Conservation (phyloP, 2,888 invertebrate species). For the Actias luna region DNA sequence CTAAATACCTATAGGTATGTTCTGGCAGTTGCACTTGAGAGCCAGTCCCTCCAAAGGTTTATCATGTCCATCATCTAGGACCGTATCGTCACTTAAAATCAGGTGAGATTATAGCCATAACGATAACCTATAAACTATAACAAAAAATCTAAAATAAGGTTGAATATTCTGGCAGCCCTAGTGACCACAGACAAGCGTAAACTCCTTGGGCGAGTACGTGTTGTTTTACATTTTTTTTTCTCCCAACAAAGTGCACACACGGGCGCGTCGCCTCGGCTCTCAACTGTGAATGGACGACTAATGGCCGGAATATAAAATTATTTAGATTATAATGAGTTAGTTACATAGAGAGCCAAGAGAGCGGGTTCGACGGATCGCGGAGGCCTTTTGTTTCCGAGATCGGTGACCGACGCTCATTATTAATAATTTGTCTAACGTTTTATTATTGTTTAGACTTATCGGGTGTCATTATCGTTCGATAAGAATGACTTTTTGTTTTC, state of each 20-base stretch:
- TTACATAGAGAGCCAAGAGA: constrained; percentile 62
- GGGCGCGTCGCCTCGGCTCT: constrained; percentile 53
- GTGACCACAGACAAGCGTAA: constrained; percentile 50
- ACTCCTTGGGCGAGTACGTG: constrained; percentile 34
- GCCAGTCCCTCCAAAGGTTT: too few species aligned
- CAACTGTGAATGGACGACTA: constrained; percentile 63
- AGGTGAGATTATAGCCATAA: too few species aligned
- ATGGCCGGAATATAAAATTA: constrained; percentile 75
- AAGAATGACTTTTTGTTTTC: neutral
- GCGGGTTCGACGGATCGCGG: constrained; percentile 49
- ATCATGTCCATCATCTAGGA: too few species aligned
- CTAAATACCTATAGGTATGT: too few species aligned
- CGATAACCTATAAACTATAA: too few species aligned
- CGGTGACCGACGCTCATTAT: constrained; percentile 44
- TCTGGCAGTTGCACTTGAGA: too few species aligned
- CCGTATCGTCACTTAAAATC: too few species aligned
- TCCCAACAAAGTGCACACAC: constrained; percentile 46
- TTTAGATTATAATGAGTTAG: constrained; percentile 70
- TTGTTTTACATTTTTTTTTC: constrained; percentile 33
- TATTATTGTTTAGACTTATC: constrained; percentile 9
- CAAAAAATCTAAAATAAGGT: neutral
- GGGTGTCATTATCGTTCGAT: neutral
- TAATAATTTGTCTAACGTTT: constrained; percentile 20
- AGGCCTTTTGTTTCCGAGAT: constrained; percentile 61
- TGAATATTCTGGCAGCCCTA: constrained; percentile 17